Percentiles rank a stretch among this genome's conserved stretches.
phyloP scores from a whole-genome alignment of 2,888 invertebrate genomes.

The Agonopterix arenella region DNA sequence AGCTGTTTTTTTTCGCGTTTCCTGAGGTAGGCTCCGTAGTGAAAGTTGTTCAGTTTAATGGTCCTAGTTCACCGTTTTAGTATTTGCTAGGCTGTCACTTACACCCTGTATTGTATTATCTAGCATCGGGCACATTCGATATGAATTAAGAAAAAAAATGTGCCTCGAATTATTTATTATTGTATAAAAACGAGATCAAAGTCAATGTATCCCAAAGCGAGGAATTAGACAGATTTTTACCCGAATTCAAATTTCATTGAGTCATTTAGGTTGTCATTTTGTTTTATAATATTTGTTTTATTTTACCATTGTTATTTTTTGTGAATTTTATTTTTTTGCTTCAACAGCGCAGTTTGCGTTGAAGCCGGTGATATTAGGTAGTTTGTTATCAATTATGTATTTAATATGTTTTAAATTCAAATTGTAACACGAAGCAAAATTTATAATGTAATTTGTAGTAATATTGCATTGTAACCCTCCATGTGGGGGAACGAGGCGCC shows the following conservation, averaged over 20 bases:
- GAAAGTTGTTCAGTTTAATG: no score
- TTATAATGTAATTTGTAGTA: neutral
- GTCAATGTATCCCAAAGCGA: neutral
- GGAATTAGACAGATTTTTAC: constrained; percentile 20
- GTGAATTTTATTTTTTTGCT: constrained; percentile 63
- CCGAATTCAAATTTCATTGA: constrained; percentile 41
- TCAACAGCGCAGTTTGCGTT: constrained; percentile 32
- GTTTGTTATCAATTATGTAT: constrained; percentile 43
- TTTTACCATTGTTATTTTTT: constrained; percentile 67
- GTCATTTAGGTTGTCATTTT: constrained; percentile 27
- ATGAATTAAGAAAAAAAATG: neutral
- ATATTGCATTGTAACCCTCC: neutral
- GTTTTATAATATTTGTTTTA: constrained; percentile 58
- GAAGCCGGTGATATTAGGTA: constrained; percentile 69
- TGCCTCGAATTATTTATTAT: neutral
- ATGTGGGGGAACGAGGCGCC: neutral
- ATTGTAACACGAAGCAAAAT: constrained; percentile 14
- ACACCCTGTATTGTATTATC: no score
- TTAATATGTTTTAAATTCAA: constrained; percentile 19
- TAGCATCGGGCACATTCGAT: neutral
- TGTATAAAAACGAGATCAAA: neutral
- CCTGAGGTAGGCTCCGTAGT: no score
- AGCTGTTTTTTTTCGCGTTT: no score
- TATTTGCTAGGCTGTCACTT: no score
- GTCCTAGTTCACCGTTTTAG: no score